A percentile compares a stretch with the other conserved stretches of the same genome.
Conservation (phyloP, 1,140 invertebrate genomes). For the Propsilocerus akamusi region DNA sequence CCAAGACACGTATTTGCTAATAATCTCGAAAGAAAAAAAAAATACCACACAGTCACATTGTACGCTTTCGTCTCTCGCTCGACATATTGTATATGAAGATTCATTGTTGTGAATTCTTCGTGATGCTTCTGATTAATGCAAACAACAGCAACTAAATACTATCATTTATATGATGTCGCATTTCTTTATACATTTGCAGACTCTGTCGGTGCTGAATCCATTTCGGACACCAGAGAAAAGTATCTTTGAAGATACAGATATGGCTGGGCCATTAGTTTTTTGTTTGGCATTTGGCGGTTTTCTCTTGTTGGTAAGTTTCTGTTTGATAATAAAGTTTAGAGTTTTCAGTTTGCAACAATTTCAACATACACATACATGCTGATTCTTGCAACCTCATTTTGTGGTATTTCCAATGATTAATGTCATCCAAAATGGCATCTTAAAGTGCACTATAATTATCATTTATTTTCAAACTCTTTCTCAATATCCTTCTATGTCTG, state of each 20-base stretch:
- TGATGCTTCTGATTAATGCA: too few species aligned
- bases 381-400: not conserved
- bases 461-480: too few species aligned
- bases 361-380: not conserved
- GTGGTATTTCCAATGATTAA: not conserved
- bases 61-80: too few species aligned
- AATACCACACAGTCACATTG: too few species aligned
- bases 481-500: not conserved
- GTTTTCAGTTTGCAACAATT: not conserved
- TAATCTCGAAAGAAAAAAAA: not conserved
- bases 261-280: constrained; percentile 65
- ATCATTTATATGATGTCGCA: not conserved
- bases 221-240: constrained; percentile 35
- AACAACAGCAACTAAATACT: too few species aligned
- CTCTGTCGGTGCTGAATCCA: constrained; percentile 59
- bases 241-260: constrained; percentile 55
- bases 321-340: not conserved
- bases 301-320: constrained; percentile 25
- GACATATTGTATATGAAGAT: too few species aligned
- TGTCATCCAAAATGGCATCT: not conserved
- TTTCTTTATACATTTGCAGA: constrained; percentile 27
- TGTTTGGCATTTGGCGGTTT: constrained; percentile 58
- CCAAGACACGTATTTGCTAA: not conserved
- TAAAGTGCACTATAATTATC: too few species aligned
- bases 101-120: too few species aligned